Conservation (phyloP, 2,797 vertebrate species). For the Hippocampus kuda region DNA sequence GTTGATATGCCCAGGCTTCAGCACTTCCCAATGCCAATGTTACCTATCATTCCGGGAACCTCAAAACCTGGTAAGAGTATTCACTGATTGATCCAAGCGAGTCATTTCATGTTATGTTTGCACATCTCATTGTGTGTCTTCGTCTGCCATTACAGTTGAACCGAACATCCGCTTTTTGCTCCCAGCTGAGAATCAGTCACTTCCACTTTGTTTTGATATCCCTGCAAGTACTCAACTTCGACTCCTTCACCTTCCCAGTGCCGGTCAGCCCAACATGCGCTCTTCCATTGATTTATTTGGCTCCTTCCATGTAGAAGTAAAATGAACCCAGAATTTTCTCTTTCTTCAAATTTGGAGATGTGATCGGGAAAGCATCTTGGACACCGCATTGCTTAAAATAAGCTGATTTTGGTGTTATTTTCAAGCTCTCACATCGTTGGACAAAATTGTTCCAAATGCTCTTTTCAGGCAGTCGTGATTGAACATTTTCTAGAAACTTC, state of each 20-base stretch:
- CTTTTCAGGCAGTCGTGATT: too few relatives aligned
- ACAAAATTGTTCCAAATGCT: too few relatives aligned
- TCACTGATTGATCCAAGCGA: neutral
- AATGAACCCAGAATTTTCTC: neutral
- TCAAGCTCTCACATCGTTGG: too few relatives aligned
- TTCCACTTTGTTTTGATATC: conserved; percentile 58
- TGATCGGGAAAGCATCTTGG: neutral
- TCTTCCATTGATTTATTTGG: neutral
- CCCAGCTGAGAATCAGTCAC: conserved; percentile 24
- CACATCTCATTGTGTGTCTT: conserved; percentile 8
- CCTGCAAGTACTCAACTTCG: conserved; percentile 21
- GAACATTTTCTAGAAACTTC: too few relatives aligned
- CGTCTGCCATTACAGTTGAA: conserved; percentile 12
- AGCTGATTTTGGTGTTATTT: too few relatives aligned
- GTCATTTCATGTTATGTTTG: neutral
- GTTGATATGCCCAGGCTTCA: neutral
- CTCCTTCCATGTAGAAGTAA: neutral
- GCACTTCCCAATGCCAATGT: too few relatives aligned
- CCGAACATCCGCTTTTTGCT: conserved; percentile 45
- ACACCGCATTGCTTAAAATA: too few relatives aligned
- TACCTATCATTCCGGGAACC: too few relatives aligned
- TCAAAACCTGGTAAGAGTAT: neutral
- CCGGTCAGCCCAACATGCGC: conserved; percentile 40
- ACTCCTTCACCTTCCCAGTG: conserved; percentile 47
- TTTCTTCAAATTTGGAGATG: neutral